Percentiles rank a stretch among this genome's conserved stretches.
Conservation (phyloP, 2,113 vertebrate species). For the Eptatretus burgeri region DNA sequence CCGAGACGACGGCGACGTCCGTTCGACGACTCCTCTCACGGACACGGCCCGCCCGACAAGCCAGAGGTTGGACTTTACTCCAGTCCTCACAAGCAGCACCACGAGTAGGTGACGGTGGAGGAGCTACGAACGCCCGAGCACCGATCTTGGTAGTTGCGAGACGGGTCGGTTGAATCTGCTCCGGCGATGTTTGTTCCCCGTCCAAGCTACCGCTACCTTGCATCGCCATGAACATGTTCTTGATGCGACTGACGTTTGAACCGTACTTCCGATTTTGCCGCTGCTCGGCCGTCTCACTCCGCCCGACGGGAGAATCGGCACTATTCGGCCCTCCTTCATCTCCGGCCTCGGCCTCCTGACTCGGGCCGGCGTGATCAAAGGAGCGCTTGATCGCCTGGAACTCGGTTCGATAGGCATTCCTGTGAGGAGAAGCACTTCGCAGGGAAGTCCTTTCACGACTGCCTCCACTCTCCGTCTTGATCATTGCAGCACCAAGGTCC, state of each 20-base stretch:
- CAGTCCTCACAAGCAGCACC: not conserved
- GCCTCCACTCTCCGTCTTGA: no score
- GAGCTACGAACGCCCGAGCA: slow-evolving; percentile 1
- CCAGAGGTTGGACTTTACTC: not conserved
- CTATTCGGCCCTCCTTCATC: no score
- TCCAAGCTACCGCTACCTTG: not conserved
- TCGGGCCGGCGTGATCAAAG: slow-evolving; percentile 24
- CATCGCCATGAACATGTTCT: slow-evolving; percentile 98
- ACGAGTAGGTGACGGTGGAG: not conserved
- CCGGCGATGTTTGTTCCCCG: not conserved
- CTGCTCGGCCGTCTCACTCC: slow-evolving; percentile 14
- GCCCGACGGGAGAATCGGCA: no score
- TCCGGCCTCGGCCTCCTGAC: no score
- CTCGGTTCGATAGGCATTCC: slow-evolving; percentile 81
- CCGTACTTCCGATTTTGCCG: slow-evolving; percentile 58
- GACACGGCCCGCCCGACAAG: not conserved
- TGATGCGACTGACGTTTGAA: slow-evolving; percentile 83
- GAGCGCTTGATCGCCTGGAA: slow-evolving; percentile 89
- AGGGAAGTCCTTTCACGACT: slow-evolving; percentile 13
- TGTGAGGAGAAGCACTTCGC: slow-evolving; percentile 85
- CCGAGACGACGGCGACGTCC: not conserved
- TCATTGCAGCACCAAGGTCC: no score
- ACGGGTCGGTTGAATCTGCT: not conserved
- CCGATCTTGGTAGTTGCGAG: not conserved
- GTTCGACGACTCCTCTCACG: not conserved